These are phyloP conservation scores for Drosophila bunnanda DNA, from an alignment of 2,888 invertebrate species.

Conservation along the genomic window DNA sequence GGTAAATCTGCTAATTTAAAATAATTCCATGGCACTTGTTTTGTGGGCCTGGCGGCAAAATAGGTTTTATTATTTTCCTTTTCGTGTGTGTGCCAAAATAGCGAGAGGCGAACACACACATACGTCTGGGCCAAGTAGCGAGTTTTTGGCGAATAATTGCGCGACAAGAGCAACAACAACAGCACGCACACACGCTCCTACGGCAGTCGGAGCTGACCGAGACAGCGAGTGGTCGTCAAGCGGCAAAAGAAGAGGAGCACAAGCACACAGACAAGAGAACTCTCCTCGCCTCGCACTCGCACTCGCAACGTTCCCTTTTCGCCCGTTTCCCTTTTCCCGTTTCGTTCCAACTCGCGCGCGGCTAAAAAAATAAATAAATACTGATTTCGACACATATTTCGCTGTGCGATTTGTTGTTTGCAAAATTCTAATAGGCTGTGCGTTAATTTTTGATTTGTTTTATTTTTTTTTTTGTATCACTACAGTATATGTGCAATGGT, in stretches of 20 bases:
- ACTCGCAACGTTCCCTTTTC: conserved; percentile 29
- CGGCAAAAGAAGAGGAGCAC: conserved; percentile 26
- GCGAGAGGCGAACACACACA: conserved; percentile 37
- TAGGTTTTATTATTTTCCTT: conserved; percentile 39
- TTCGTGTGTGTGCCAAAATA: conserved; percentile 32
- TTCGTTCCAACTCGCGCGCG: conserved; percentile 35
- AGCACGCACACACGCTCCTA: conserved; percentile 7
- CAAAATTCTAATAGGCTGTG: conserved; percentile 24
- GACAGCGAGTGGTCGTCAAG: conserved; percentile 32
- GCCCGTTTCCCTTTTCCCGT: conserved; percentile 23
- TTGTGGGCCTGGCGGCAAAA: conserved; percentile 34
- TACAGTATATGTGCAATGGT: conserved; percentile 68
- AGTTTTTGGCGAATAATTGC: conserved; percentile 40
- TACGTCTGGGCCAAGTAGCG: conserved; percentile 16
- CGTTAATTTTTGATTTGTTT: neutral
- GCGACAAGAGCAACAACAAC: conserved; percentile 25
- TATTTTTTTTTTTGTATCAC: conserved; percentile 44
- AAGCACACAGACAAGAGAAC: conserved; percentile 9
- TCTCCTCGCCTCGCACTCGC: conserved; percentile 7
- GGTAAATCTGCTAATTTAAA: neutral
- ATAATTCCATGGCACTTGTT: conserved; percentile 24
- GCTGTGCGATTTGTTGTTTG: conserved; percentile 6
- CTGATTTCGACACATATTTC: conserved; percentile 15
- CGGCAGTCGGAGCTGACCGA: conserved; percentile 7
- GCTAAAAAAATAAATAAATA: conserved; percentile 47